Percentiles rank a stretch among this genome's conserved stretches.
These are phyloP conservation scores for Carduelis carduelis DNA, from an alignment of 2,797 vertebrate genomes.

Conservation along the genomic window DNA sequence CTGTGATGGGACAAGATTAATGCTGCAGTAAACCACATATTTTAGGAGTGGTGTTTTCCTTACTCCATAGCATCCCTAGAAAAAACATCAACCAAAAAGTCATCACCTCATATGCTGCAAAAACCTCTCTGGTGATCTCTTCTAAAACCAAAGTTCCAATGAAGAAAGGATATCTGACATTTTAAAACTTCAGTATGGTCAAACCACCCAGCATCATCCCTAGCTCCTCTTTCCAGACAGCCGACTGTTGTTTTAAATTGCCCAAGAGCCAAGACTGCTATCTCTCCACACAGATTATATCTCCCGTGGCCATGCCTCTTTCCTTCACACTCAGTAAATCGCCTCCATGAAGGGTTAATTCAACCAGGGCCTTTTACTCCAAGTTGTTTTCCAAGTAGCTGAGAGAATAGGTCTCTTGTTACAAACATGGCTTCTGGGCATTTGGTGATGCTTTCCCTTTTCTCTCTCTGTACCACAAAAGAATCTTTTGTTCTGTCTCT, in stretches of 20 bases:
- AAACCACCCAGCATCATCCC: neutral
- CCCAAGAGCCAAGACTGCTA: neutral
- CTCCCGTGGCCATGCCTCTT: neutral
- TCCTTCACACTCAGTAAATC: neutral
- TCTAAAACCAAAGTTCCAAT: neutral
- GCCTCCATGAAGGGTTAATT: constrained; percentile 65
- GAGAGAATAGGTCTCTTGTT: constrained; percentile 83
- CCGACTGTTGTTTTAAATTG: neutral
- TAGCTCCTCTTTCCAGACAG: neutral
- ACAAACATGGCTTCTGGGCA: constrained; percentile 83
- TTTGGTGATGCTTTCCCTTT: constrained; percentile 80
- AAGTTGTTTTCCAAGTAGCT: constrained; percentile 78
- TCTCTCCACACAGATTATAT: neutral
- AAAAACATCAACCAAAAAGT: neutral
- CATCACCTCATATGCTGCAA: neutral
- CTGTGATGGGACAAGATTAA: neutral
- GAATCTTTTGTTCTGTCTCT: constrained; percentile 76
- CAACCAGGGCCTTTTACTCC: constrained; percentile 64
- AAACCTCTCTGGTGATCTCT: neutral
- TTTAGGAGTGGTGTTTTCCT: neutral
- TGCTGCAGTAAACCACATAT: neutral
- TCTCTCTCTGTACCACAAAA: constrained; percentile 74
- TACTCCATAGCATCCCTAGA: neutral
- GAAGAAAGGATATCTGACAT: constrained; percentile 10
- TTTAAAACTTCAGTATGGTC: neutral